phyloP scores from a whole-genome alignment of 2,113 vertebrate species.

The Zosterops hypoxanthus region DNA sequence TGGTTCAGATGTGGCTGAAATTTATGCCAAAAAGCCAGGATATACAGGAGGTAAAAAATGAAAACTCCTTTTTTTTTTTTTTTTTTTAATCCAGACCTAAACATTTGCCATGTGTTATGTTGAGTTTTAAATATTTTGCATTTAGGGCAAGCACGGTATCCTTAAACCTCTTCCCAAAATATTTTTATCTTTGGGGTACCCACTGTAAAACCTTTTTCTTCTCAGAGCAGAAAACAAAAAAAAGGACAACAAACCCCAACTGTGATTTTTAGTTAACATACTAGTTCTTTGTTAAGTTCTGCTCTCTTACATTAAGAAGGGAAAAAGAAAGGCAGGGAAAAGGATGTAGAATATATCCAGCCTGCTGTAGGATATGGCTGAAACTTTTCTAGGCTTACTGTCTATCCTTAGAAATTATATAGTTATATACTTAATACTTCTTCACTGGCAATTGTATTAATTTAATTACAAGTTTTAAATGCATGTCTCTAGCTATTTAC shows the following conservation, averaged over 20 bases:
- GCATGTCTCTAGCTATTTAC: neutral
- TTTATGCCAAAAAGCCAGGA: neutral
- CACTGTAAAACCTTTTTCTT: neutral
- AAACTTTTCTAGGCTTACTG: neutral
- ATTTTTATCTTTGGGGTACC: neutral
- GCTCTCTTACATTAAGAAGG: neutral
- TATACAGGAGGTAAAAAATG: neutral
- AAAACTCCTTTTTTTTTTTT: neutral
- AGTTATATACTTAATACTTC: neutral
- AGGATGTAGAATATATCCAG: neutral
- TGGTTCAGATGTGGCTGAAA: conserved; percentile 5
- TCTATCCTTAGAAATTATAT: neutral
- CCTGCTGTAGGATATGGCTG: neutral
- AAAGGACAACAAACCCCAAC: neutral
- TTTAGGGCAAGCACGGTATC: neutral
- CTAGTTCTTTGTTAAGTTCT: neutral
- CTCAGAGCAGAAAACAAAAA: neutral
- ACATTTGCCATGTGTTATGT: neutral
- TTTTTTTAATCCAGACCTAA: neutral
- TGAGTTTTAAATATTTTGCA: neutral
- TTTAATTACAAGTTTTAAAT: neutral
- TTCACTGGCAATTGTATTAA: neutral
- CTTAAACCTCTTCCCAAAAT: neutral
- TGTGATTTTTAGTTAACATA: neutral
- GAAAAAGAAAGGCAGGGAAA: neutral